Conservation (phyloP, 2,113 vertebrate genomes). For the Ptyas mucosa region DNA sequence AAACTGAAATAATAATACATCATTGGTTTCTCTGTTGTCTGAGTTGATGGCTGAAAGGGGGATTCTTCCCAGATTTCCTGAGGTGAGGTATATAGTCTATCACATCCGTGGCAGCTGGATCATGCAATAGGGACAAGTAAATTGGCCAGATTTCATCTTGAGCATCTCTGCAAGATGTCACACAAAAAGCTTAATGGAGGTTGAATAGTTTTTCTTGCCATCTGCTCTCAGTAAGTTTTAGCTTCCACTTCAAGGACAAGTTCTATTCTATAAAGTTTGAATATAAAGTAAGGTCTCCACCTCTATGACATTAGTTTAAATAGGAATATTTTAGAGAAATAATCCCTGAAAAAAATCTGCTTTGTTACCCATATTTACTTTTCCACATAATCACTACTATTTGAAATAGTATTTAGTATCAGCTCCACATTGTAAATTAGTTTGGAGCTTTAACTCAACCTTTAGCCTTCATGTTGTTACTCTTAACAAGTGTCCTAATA, state of each 20-base stretch:
- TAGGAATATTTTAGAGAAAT: background rate
- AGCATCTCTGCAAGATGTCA: background rate
- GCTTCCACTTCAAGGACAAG: background rate
- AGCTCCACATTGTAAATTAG: background rate
- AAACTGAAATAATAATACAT: background rate
- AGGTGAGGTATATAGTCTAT: fast-evolving
- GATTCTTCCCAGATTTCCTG: fast-evolving
- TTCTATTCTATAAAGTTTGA: background rate
- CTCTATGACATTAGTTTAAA: background rate
- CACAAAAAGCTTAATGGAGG: background rate
- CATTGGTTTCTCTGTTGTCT: fast-evolving
- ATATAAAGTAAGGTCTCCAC: background rate
- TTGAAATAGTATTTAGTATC: background rate
- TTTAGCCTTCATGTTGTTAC: background rate
- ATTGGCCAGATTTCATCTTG: background rate
- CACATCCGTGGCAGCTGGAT: background rate
- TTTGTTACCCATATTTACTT: background rate
- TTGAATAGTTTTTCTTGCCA: background rate
- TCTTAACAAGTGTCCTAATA: background rate
- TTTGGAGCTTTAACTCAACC: background rate
- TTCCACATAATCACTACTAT: background rate
- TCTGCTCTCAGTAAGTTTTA: background rate
- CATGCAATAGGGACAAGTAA: background rate
- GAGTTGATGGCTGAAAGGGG: fast-evolving
- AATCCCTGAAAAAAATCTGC: background rate